Evolutionary conservation across 1,140 invertebrate genomes (phyloP).

Genomic region (Ptiloglossa arizonensis): DNA sequence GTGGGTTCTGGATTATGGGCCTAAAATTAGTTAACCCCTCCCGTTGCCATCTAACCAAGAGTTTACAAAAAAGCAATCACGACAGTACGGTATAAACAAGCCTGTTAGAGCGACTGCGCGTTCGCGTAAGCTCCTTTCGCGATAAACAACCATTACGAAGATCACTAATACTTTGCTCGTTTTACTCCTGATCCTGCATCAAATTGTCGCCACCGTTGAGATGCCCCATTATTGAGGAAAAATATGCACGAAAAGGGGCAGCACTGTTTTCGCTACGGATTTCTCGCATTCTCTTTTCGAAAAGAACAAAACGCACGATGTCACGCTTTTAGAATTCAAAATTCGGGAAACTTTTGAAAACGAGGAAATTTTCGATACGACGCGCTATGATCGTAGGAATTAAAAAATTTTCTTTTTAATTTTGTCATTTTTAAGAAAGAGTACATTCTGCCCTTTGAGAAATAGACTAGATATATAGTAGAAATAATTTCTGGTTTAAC

Average conservation of each 20-base stretch:
- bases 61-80: slow-evolving; percentile 39
- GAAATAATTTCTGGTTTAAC: too few species aligned
- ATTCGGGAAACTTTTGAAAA: too few species aligned
- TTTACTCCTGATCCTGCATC: slow-evolving; percentile 10
- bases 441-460: too few species aligned
- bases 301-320: background rate
- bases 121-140: slow-evolving; percentile 45
- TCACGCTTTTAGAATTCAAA: background rate
- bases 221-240: slow-evolving; percentile 23
- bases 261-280: background rate
- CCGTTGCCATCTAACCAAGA: slow-evolving; percentile 15
- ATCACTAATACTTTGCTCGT: slow-evolving; percentile 40
- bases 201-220: slow-evolving; percentile 10
- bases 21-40: slow-evolving; percentile 51
- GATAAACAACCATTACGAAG: slow-evolving; percentile 48
- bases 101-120: slow-evolving; percentile 24
- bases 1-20: slow-evolving; percentile 34
- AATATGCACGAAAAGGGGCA: background rate
- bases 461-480: too few species aligned
- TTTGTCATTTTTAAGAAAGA: too few species aligned
- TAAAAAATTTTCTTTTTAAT: too few species aligned
- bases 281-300: background rate
- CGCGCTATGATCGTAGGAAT: too few species aligned
- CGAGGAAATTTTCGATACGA: too few species aligned
- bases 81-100: slow-evolving; percentile 36